Base-by-base conservation (phyloP, 2,797 vertebrate species). In the Perodicticus potto region DNA sequence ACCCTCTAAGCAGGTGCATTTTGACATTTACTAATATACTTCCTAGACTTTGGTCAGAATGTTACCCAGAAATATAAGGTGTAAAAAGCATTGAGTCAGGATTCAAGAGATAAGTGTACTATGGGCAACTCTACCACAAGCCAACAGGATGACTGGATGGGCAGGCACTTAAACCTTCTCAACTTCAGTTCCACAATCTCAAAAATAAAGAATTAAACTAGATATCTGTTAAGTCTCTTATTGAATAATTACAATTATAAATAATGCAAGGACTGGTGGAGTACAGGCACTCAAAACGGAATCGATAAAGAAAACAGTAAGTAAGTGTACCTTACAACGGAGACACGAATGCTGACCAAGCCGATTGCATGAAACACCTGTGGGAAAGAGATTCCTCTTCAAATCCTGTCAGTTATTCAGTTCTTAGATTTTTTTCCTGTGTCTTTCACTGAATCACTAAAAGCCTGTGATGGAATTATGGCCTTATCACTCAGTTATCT, bases 271-370 rank as follows among this genome's bases (percentile, higher is more conserved):
- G 29, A 34, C 19, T 72, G 9, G n/a, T 32, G 22, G 34, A 86
- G 11, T 23, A 69, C 9, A 67, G 32, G 34, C 17, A 91, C 55
- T 72, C 40, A 67, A 74, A 93, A 77, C 32, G 32, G 87, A 86
- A 69, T 25, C 59, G 65, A 37, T 69, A 82, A 81, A 77, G 11
- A 55, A 40, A n/a, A 94, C 57, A 77, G 13, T 43, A 70, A 77
- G 13, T 43, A 70, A 76, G 23, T 40, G 49, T 98, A 99, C 99
- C 99, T 99, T 99, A 97, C 99, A 99, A 19, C 99, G 99, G 53
- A 99, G 99, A 97, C 99, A 99, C 0, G 99, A 99, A 96, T 99
- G 99, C 91, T 99, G 99, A 29, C 99, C 99, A 25, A 99, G 98
- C 86, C 99, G 99, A 96, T 99, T 99, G 96, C 99, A 99, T 70